Evolutionary conservation across 2,113 vertebrate species (phyloP).

Genomic region (Uria lomvia): DNA sequence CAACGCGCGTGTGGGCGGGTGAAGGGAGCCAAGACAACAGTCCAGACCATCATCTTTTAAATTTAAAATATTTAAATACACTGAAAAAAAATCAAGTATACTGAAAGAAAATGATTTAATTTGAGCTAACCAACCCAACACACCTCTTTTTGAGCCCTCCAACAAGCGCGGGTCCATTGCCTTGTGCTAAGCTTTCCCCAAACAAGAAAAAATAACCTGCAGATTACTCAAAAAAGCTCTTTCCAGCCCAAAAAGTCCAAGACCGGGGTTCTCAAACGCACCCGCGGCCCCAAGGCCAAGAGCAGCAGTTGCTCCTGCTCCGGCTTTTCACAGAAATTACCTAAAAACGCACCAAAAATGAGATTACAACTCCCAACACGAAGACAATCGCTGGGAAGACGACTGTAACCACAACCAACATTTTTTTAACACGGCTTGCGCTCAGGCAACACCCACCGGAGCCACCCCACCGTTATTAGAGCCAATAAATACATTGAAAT

Average conservation of each 20-base stretch:
- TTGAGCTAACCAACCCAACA: not conserved
- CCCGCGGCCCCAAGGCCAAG: accelerated
- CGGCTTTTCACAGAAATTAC: accelerated
- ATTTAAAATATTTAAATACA: not conserved
- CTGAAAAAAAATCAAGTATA: not conserved
- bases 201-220: no score
- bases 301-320: accelerated
- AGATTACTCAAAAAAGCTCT: no score
- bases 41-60: not conserved
- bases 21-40: not conserved
- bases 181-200: accelerated
- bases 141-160: not conserved
- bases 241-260: not conserved
- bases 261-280: not conserved
- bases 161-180: accelerated
- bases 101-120: accelerated
- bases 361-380: no score
- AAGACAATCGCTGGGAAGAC: not conserved
- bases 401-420: accelerated
- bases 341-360: no score
- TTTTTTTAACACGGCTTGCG: accelerated
- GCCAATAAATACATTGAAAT: not conserved
- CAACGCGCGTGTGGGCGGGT: accelerated
- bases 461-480: accelerated
- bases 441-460: no score